These are phyloP conservation scores for Dendroctonus valens DNA, from an alignment of 1,140 invertebrate species.

Conservation along the genomic window DNA sequence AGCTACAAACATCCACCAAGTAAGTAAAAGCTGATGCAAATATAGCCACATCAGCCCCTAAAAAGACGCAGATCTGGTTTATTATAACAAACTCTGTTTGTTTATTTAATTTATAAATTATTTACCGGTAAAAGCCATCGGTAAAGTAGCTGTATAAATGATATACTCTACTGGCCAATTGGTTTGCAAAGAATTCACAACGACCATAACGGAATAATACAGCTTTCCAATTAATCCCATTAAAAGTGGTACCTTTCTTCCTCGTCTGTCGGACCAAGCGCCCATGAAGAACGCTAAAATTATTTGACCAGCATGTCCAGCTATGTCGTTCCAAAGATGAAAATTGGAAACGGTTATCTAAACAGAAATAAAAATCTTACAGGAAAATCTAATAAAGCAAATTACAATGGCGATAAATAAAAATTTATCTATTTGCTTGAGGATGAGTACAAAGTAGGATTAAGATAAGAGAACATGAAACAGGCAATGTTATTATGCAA, in stretches of 20 bases:
- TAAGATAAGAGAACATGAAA: not conserved
- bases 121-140: conserved; percentile 65
- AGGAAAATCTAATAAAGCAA: too few species aligned
- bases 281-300: conserved; percentile 73
- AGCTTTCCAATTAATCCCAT: conserved; percentile 70
- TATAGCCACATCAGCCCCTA: conserved; percentile 66
- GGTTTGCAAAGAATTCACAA: conserved; percentile 63
- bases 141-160: conserved; percentile 69
- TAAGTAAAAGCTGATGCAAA: conserved; percentile 73
- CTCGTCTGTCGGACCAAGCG: conserved; percentile 71
- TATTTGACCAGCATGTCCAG: conserved; percentile 66
- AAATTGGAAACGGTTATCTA: conserved; percentile 69
- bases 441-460: too few species aligned
- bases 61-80: not conserved
- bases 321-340: conserved; percentile 72
- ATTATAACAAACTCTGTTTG: too few species aligned
- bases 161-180: conserved; percentile 71
- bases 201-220: conserved; percentile 69
- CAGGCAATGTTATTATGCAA: not conserved
- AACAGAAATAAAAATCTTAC: conserved; percentile 29
- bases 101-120: too few species aligned
- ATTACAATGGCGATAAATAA: too few species aligned
- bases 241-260: conserved; percentile 66
- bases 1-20: conserved; percentile 66
- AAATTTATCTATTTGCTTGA: too few species aligned